A percentile compares a stretch with the other conserved stretches of the same genome.
phyloP scores from a whole-genome alignment of 2,113 vertebrate species.

The Pangasianodon hypophthalmus region DNA sequence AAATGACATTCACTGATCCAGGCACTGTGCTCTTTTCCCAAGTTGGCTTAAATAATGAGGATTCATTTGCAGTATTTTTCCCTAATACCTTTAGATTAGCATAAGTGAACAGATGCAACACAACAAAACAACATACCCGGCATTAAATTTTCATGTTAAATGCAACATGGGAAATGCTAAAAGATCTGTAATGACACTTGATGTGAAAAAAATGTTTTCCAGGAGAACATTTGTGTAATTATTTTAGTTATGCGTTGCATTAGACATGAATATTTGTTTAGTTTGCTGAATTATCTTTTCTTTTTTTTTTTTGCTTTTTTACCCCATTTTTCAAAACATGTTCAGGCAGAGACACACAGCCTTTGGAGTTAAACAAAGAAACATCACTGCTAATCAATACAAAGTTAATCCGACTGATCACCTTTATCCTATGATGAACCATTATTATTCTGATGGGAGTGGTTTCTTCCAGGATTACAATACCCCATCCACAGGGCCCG shows the following conservation, averaged over 20 bases:
- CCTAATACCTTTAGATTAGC: conserved; percentile 59
- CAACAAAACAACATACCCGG: conserved; percentile 57
- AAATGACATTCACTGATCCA: conserved; percentile 53
- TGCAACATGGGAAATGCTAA: conserved; percentile 57
- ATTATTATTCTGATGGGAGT: not conserved
- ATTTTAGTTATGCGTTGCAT: conserved; percentile 71
- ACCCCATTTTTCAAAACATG: not conserved
- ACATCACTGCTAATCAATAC: not conserved
- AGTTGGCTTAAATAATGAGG: conserved; percentile 54
- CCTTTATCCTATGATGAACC: not conserved
- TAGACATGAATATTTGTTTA: conserved; percentile 59
- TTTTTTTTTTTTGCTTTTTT: conserved; percentile 34
- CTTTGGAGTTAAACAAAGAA: not conserved
- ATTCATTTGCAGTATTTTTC: conserved; percentile 59
- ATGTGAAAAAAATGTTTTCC: conserved; percentile 60
- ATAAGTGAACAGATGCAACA: conserved; percentile 65
- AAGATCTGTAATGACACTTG: conserved; percentile 64
- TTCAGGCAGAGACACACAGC: not conserved
- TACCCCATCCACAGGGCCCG: not conserved
- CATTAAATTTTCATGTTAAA: conserved; percentile 60
- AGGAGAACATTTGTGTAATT: conserved; percentile 72
- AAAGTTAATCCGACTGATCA: not conserved
- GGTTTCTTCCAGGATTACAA: not conserved
- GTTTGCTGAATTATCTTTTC: conserved; percentile 56
- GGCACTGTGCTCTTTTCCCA: conserved; percentile 44